These are phyloP conservation scores for Chirona hameri DNA, from an alignment of 2,888 invertebrate genomes.

Conservation along the genomic window DNA sequence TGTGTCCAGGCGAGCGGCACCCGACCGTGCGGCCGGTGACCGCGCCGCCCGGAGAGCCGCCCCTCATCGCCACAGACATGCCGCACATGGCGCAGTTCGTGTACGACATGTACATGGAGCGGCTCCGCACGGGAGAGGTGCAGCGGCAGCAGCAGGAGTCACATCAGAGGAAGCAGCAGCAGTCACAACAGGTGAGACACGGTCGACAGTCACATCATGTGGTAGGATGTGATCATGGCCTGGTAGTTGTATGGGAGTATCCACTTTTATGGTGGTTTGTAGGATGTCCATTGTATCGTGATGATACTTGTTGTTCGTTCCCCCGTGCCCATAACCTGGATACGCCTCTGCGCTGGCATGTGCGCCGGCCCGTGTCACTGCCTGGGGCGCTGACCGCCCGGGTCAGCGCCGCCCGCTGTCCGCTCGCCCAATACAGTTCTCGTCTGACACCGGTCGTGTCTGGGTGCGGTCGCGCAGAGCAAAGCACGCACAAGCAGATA, in stretches of 20 bases:
- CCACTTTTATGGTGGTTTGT: neutral
- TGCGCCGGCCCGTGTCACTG: neutral
- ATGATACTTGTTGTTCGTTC: no score
- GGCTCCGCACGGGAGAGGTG: slow-evolving; percentile 62
- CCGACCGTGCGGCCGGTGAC: slow-evolving; percentile 58
- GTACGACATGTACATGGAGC: slow-evolving; percentile 81
- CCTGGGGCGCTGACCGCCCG: no score
- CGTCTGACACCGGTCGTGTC: no score
- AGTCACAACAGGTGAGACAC: neutral
- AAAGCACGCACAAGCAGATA: no score
- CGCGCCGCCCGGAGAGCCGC: slow-evolving; percentile 48
- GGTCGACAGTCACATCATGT: no score
- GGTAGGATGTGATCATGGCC: no score
- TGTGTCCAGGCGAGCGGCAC: slow-evolving; percentile 75
- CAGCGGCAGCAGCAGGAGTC: slow-evolving; percentile 45
- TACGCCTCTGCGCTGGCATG: no score
- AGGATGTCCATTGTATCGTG: neutral
- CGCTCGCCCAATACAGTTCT: no score
- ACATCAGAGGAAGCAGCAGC: neutral
- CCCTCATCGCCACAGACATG: slow-evolving; percentile 66
- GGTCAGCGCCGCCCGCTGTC: no score
- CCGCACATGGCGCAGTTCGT: slow-evolving; percentile 93
- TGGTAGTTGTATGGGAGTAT: no score
- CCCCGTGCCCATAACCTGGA: no score
- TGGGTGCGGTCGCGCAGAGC: no score